Evolutionary conservation across 2,888 invertebrate species (phyloP).

Genomic region (Sipha maydis): DNA sequence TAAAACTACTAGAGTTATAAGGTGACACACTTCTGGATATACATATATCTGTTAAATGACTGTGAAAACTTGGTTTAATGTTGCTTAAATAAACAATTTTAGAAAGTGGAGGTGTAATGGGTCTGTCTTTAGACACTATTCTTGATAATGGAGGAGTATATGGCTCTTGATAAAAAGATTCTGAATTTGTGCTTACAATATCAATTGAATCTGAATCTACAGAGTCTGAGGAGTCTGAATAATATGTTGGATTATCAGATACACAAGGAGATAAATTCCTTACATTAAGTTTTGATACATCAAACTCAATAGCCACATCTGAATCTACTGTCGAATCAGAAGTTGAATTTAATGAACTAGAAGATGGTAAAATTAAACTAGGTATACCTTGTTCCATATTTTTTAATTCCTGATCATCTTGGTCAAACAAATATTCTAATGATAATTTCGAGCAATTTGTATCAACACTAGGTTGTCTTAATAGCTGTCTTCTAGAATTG

Average conservation of each 20-base stretch:
- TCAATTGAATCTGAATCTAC: constrained; percentile 58
- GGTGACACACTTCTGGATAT: constrained; percentile 55
- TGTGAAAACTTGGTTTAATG: constrained; percentile 45
- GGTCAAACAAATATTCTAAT: constrained; percentile 54
- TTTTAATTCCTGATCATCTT: neutral
- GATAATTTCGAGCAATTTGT: constrained; percentile 55
- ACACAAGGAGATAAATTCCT: constrained; percentile 39
- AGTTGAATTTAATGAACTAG: constrained; percentile 53
- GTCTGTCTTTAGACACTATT: constrained; percentile 32
- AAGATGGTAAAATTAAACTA: constrained; percentile 43
- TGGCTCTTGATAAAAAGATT: constrained; percentile 17
- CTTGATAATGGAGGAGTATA: constrained; percentile 48
- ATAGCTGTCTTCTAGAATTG: constrained; percentile 17
- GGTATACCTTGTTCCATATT: constrained; percentile 18
- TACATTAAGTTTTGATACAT: constrained; percentile 39
- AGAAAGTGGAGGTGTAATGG: constrained; percentile 47
- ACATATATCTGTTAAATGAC: constrained; percentile 52
- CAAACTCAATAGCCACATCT: constrained; percentile 54
- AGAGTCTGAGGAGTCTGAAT: constrained; percentile 49
- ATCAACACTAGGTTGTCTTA: constrained; percentile 51
- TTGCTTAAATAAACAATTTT: constrained; percentile 56
- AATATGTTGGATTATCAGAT: constrained; percentile 55
- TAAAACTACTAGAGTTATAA: constrained; percentile 61
- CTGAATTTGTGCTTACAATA: constrained; percentile 53
- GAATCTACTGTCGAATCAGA: constrained; percentile 60